Conservation (phyloP, 2,888 invertebrate species). For the Troilus luridus region DNA sequence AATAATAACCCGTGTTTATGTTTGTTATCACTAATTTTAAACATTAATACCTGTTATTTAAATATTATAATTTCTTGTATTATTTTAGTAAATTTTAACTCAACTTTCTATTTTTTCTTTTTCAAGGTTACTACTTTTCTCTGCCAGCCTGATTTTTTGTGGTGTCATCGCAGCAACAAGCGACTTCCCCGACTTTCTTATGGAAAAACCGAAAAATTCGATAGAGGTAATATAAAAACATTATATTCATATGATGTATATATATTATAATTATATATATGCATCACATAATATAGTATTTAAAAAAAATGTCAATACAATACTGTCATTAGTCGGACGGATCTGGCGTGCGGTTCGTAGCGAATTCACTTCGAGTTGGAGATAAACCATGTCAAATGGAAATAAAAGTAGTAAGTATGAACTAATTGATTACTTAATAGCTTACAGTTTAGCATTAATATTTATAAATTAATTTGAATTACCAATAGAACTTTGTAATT, state of each 20-base stretch:
- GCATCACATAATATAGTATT: background rate
- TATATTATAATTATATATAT: too few relatives aligned
- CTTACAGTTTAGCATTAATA: background rate
- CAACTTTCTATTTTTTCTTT: background rate
- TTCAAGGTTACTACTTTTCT: background rate
- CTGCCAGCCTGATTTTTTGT: background rate
- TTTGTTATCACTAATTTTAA: background rate
- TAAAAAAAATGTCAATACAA: background rate
- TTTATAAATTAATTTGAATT: too few relatives aligned
- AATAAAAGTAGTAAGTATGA: background rate
- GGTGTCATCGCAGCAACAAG: slow-evolving; percentile 15
- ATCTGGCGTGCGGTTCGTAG: background rate
- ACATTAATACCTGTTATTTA: background rate
- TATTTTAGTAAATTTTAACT: background rate
- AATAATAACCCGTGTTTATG: background rate
- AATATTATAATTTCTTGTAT: background rate
- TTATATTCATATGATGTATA: background rate
- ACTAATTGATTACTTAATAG: background rate
- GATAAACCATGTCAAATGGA: background rate
- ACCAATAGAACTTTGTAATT: too few relatives aligned
- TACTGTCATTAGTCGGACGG: background rate
- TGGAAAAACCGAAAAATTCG: background rate
- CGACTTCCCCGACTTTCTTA: slow-evolving; percentile 12
- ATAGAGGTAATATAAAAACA: background rate
- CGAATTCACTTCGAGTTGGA: too few relatives aligned